Conservation (phyloP, 2,888 invertebrate genomes). For the Andrena minutula region DNA sequence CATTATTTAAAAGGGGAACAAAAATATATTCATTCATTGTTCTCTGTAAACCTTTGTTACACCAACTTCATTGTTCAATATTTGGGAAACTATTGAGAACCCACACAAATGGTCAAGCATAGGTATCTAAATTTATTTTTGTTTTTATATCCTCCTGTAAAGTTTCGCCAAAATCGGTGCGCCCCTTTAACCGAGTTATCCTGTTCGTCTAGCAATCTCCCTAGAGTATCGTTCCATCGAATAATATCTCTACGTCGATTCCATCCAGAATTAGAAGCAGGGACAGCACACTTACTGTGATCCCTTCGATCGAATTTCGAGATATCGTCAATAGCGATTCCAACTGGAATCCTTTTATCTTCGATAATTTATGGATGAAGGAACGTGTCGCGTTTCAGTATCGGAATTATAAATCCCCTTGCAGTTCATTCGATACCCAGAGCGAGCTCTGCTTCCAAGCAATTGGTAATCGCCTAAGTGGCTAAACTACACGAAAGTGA, state of each 20-base stretch:
- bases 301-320: constrained; percentile 13
- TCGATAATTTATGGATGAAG: constrained; percentile 12
- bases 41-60: too few relatives aligned
- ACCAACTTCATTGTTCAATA: too few relatives aligned
- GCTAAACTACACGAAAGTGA: constrained; percentile 7
- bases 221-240: constrained; percentile 25
- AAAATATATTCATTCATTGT: too few relatives aligned
- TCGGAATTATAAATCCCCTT: constrained; percentile 13
- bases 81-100: too few relatives aligned
- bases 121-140: too few relatives aligned
- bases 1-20: too few relatives aligned
- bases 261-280: neutral
- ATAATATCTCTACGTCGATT: constrained; percentile 10
- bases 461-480: constrained; percentile 5
- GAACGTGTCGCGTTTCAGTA: neutral
- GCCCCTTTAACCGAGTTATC: neutral
- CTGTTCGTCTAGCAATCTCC: neutral
- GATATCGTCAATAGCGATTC: constrained; percentile 7
- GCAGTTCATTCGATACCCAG: constrained; percentile 2
- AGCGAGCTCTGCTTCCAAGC: constrained; percentile 16
- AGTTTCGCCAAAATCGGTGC: neutral
- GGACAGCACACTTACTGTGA: neutral
- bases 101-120: too few relatives aligned
- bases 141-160: too few relatives aligned
- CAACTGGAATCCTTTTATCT: constrained; percentile 8